Conservation (phyloP, 2,113 vertebrate species). For the Carlito syrichta region DNA sequence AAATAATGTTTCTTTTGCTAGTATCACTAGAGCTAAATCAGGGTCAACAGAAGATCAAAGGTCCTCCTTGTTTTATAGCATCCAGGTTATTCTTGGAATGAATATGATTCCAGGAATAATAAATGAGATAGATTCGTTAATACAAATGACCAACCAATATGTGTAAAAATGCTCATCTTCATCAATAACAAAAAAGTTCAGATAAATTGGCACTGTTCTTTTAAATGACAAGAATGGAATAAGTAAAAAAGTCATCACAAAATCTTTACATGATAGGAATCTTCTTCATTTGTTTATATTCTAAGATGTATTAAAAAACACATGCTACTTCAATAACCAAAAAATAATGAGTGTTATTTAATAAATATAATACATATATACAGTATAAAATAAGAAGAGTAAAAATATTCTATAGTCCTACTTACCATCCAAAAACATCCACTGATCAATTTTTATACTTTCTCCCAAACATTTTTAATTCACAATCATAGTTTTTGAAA, state of each 20-base stretch:
- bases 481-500: background rate
- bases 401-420: background rate
- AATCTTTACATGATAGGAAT: background rate
- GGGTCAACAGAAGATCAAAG: background rate
- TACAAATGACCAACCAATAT: background rate
- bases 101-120: background rate
- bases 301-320: background rate
- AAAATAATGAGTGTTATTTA: background rate
- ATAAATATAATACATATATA: background rate
- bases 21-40: background rate
- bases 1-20: background rate
- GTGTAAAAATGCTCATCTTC: background rate
- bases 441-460: background rate
- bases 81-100: background rate
- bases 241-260: background rate
- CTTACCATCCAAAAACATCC: background rate
- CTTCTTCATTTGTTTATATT: background rate
- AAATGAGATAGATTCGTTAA: background rate
- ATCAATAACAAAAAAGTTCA: background rate
- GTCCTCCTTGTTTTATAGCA: background rate
- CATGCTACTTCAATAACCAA: background rate
- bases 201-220: background rate
- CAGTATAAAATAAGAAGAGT: background rate
- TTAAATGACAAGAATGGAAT: background rate
- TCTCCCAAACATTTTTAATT: background rate